These are phyloP conservation scores for Istiophorus platypterus DNA, from an alignment of 2,113 vertebrate genomes.

Conservation along the genomic window DNA sequence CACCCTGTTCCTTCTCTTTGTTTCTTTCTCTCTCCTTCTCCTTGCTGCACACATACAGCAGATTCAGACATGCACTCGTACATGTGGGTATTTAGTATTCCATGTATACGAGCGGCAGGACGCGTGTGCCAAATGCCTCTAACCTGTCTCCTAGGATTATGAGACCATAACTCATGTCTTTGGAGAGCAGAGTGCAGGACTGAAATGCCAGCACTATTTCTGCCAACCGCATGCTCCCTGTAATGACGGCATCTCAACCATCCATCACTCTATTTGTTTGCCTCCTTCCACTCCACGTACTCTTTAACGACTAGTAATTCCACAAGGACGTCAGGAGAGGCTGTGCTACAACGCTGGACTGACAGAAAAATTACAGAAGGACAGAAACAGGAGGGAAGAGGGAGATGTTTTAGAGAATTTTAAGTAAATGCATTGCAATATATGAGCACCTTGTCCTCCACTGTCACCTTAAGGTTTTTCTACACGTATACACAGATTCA, in stretches of 20 bases:
- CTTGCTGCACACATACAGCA: slow-evolving; percentile 30
- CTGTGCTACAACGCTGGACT: slow-evolving; percentile 29
- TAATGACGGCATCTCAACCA: slow-evolving; percentile 68
- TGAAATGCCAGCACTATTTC: slow-evolving; percentile 81
- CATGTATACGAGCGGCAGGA: slow-evolving; percentile 51
- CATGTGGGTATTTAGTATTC: slow-evolving; percentile 70
- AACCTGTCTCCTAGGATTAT: slow-evolving; percentile 58
- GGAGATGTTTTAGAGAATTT: slow-evolving; percentile 15
- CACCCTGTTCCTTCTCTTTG: slow-evolving; percentile 20
- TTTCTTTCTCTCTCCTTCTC: slow-evolving; percentile 30
- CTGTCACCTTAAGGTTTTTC: slow-evolving; percentile 42
- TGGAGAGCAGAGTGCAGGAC: slow-evolving; percentile 64
- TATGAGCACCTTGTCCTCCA: slow-evolving; percentile 50
- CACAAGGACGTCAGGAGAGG: slow-evolving; percentile 52
- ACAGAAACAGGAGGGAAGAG: slow-evolving; percentile 8
- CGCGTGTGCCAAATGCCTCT: slow-evolving; percentile 63
- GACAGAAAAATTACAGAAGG: slow-evolving; percentile 9
- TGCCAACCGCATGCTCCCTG: slow-evolving; percentile 71
- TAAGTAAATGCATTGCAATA: slow-evolving; percentile 41
- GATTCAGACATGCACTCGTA: slow-evolving; percentile 44
- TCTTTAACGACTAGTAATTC: slow-evolving; percentile 70
- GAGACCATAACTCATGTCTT: slow-evolving; percentile 71
- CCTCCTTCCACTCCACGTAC: slow-evolving; percentile 50
- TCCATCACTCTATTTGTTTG: slow-evolving; percentile 52
- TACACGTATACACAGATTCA: slow-evolving; percentile 34